These are phyloP conservation scores for Apogon talboti DNA, from an alignment of 2,797 vertebrate species.

Conservation along the genomic window DNA sequence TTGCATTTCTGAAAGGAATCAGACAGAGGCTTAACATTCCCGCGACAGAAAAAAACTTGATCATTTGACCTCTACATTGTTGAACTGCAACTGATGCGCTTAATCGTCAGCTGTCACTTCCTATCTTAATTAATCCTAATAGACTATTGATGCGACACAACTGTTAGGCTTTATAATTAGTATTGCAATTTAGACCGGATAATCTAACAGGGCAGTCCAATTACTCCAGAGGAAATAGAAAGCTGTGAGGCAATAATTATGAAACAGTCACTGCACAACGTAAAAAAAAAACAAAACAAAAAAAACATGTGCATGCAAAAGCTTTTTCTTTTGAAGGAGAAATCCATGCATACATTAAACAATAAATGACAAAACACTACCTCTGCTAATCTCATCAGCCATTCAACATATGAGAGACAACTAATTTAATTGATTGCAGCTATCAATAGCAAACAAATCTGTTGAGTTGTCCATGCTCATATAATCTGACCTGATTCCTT, in stretches of 20 bases:
- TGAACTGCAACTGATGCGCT: conserved; percentile 90
- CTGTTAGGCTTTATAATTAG: conserved; percentile 98
- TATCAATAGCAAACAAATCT: conserved; percentile 95
- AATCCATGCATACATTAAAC: conserved; percentile 78
- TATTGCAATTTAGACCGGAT: conserved; percentile 93
- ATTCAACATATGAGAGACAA: conserved; percentile 62
- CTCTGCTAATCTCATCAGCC: conserved; percentile 69
- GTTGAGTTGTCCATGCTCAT: conserved; percentile 89
- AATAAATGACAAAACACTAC: conserved; percentile 72
- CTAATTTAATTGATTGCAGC: conserved; percentile 86
- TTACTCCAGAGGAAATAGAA: conserved; percentile 89
- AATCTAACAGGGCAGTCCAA: conserved; percentile 88
- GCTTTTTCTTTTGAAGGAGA: conserved; percentile 67
- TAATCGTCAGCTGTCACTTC: conserved; percentile 95
- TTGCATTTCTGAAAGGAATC: conserved; percentile 48
- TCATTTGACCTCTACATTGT: conserved; percentile 85
- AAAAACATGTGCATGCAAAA: conserved; percentile 24
- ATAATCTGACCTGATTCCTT: conserved; percentile 98
- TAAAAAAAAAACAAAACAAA: conserved; percentile 23
- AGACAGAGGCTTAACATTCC: conserved; percentile 54
- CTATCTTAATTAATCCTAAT: conserved; percentile 99
- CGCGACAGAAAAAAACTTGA: conserved; percentile 71
- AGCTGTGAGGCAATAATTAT: conserved; percentile 82
- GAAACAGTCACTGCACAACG: conserved; percentile 76
- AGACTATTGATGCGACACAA: conserved; percentile 95